A percentile compares a stretch with the other conserved stretches of the same genome.
Conservation (phyloP, 2,888 invertebrate species). For the Acanthopleura granulata region DNA sequence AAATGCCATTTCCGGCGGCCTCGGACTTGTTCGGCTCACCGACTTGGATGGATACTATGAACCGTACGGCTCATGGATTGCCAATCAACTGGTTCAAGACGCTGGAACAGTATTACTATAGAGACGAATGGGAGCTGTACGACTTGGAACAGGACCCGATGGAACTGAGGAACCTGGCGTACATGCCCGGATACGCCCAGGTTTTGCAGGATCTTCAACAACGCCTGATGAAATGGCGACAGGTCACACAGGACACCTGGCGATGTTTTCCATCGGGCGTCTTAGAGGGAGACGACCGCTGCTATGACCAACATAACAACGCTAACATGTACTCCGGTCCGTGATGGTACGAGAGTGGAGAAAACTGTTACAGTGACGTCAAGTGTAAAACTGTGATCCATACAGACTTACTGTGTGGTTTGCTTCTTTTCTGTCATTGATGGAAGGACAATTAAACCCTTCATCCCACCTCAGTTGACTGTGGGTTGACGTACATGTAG, state of each 20-base stretch:
- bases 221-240: constrained; percentile 81
- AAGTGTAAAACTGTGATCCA: no score
- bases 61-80: constrained; percentile 79
- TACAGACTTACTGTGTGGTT: no score
- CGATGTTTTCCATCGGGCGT: constrained; percentile 85
- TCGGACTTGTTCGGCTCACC: constrained; percentile 90
- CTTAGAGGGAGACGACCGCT: constrained; percentile 69
- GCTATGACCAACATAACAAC: background rate
- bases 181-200: constrained; percentile 62
- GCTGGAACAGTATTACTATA: constrained; percentile 82
- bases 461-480: no score
- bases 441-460: no score
- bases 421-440: no score
- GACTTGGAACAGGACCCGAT: constrained; percentile 83
- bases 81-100: constrained; percentile 85
- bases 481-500: no score
- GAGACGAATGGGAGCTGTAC: constrained; percentile 90
- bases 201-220: constrained; percentile 73
- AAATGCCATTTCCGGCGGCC: constrained; percentile 90
- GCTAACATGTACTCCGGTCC: no score
- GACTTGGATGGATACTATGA: constrained; percentile 88
- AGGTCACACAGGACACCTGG: constrained; percentile 87
- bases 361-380: no score
- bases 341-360: no score
- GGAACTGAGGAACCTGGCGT: constrained; percentile 81